Conservation (phyloP, 2,113 vertebrate genomes). For the Chloroceryle aenea region DNA sequence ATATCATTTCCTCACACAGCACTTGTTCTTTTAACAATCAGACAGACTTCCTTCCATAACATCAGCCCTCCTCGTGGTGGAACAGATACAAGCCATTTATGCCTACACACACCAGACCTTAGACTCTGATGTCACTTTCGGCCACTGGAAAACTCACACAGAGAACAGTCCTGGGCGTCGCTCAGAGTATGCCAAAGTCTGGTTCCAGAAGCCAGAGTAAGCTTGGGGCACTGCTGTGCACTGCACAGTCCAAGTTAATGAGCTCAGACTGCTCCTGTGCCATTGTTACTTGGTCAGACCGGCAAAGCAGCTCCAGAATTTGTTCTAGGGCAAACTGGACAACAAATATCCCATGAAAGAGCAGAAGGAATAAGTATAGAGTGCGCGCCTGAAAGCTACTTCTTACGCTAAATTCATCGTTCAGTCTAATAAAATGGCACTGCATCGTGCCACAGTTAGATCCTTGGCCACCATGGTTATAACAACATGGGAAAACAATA, state of each 20-base stretch:
- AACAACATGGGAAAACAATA: not conserved
- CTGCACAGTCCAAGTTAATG: too few relatives aligned
- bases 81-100: not conserved
- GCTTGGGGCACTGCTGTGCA: not conserved
- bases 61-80: not conserved
- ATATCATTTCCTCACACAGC: not conserved
- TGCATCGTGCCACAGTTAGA: accelerated
- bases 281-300: not conserved
- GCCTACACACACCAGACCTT: accelerated
- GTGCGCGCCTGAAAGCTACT: not conserved
- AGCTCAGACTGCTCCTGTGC: accelerated
- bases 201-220: not conserved
- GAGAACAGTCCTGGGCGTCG: accelerated
- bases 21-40: not conserved
- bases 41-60: not conserved
- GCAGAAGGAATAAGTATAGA: not conserved
- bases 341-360: not conserved
- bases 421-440: not conserved
- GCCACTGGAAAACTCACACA: not conserved
- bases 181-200: accelerated
- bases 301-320: not conserved
- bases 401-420: not conserved
- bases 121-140: accelerated
- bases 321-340: too few relatives aligned
- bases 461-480: not conserved